Base-by-base conservation (phyloP, 2,888 invertebrate species). In the Pandemis cinnamomeana region DNA sequence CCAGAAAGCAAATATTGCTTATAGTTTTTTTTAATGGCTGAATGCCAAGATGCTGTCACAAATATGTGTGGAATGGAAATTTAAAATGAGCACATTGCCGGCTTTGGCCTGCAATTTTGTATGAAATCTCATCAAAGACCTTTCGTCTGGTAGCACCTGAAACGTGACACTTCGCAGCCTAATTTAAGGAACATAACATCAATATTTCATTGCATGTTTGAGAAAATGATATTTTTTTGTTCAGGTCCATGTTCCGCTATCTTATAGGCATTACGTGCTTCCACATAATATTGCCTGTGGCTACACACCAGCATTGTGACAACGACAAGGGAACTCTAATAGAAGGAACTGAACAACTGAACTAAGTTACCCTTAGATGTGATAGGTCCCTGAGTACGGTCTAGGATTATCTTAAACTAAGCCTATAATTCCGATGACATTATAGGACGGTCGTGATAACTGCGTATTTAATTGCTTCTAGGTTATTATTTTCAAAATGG, bases 321-420 rank as follows among this genome's bases (percentile, higher is more conserved):
- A 55, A 55, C 20, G 67, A 67, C 42, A 44, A 15, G 42, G 13
- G 44, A 20, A 42, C 42, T 42, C 20, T 27, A 48, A 55, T 20
- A 20, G 55, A 20, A 67, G 66, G 20, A 41, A 64, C 27, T 36
- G 27, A 36, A 36, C 15, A 41, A n/a, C 53, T n/a, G 27, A n/a
- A 66, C 46, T 66, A 36, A 36, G 1, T 36, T 8, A 20, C n/a
- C 51, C 8, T 10, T 53, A 41, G n/a, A n/a, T 53, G 41, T 36
- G 51, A 53, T 53, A 53, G 53, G 10, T 67, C 62, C 13, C 62
- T 53, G 66, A 67, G 53, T 53, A 53, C 53, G 66, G 51, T 51
- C 66, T 55, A 15, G 27, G 64, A 15, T 41, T 42, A 44, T 58
- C 58, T 58, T 58, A 58, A 58, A 15, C 15, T 20, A 55, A 55